Evolutionary conservation across 2,797 vertebrate genomes (phyloP).

Genomic region (Setipinna tenuifilis): DNA sequence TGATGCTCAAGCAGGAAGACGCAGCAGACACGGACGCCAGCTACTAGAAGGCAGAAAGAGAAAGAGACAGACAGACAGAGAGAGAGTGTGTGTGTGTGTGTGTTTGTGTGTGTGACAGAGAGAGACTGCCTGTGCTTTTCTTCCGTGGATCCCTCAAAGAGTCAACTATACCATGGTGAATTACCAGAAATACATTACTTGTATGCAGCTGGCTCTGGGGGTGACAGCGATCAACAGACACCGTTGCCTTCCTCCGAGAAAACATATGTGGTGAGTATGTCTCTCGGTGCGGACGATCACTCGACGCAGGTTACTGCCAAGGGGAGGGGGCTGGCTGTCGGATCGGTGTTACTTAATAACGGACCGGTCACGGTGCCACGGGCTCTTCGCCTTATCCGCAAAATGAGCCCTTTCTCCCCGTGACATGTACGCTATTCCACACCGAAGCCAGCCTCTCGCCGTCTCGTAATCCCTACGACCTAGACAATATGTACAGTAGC

Average conservation of each 20-base stretch:
- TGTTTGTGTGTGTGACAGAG: conserved; percentile 71
- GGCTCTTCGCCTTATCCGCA: conserved; percentile 54
- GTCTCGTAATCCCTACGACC: conserved; percentile 56
- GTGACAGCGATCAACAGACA: conserved; percentile 98
- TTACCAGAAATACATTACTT: conserved; percentile 99
- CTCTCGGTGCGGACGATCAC: conserved; percentile 66
- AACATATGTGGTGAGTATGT: conserved; percentile 96
- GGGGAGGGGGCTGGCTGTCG: conserved; percentile 49
- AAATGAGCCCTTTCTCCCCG: conserved; percentile 50
- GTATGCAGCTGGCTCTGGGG: conserved; percentile 99
- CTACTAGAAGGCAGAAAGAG: conserved; percentile 70
- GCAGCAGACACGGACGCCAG: conserved; percentile 86
- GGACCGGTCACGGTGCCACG: conserved; percentile 61
- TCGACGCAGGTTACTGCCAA: conserved; percentile 62
- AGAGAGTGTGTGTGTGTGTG: conserved; percentile 37
- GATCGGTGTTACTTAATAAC: conserved; percentile 58
- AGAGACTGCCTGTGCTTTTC: conserved; percentile 91
- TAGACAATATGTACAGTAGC: background rate
- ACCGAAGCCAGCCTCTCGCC: conserved; percentile 66
- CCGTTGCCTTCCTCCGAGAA: conserved; percentile 94
- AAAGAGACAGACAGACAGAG: conserved; percentile 63
- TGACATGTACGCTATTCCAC: conserved; percentile 58
- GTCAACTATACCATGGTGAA: conserved; percentile 94
- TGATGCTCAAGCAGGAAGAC: conserved; percentile 81
- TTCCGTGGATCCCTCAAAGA: conserved; percentile 83